Conservation (phyloP, 2,888 invertebrate genomes). For the Callyntrura guangdongensis region DNA sequence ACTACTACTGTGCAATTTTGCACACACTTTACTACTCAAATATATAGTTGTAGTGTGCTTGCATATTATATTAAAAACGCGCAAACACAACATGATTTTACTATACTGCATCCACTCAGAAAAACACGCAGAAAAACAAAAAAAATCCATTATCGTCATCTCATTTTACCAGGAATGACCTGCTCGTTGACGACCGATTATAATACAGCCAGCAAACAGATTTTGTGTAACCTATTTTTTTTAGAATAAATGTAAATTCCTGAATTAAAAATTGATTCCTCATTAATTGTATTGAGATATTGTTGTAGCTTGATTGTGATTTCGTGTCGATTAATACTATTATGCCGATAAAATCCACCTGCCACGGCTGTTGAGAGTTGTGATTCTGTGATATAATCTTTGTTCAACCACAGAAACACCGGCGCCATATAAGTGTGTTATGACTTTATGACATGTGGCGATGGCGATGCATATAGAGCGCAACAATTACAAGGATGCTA, state of each 20-base stretch:
- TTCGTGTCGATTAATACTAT: conserved; percentile 44
- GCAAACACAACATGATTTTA: no score
- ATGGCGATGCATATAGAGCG: neutral
- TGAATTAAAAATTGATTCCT: conserved; percentile 65
- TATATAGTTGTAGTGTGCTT: neutral
- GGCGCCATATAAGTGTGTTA: no score
- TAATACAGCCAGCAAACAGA: neutral
- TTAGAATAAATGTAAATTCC: conserved; percentile 52
- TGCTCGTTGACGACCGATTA: neutral
- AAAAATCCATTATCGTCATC: no score
- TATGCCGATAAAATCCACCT: conserved; percentile 3
- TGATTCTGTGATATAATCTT: no score
- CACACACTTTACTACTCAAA: neutral
- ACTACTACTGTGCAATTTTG: neutral
- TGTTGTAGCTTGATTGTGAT: conserved; percentile 18
- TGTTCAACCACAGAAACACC: no score
- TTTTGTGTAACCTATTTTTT: neutral
- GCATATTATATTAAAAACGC: neutral
- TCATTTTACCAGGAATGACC: no score
- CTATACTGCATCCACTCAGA: no score
- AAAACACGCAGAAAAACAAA: no score
- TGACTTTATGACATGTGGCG: neutral
- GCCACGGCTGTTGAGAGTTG: neutral
- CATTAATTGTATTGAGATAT: conserved; percentile 39
- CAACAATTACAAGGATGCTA: no score